phyloP scores from a whole-genome alignment of 2,797 vertebrate species.

The Coilia nasus region DNA sequence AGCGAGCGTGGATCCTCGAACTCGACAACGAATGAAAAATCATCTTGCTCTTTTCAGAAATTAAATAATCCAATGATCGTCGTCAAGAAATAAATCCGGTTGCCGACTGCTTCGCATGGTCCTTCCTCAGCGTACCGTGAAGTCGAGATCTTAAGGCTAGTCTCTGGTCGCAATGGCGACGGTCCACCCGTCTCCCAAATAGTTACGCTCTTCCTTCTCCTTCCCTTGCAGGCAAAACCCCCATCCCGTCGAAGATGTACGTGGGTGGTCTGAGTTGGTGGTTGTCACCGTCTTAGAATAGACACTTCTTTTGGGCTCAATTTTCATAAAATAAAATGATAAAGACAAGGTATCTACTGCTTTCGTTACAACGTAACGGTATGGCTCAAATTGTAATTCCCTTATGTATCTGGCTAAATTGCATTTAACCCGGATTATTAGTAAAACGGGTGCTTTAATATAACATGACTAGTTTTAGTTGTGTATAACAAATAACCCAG shows the following conservation, averaged over 20 bases:
- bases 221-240: constrained; percentile 17
- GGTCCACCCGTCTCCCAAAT: constrained; percentile 40
- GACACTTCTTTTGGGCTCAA: neutral
- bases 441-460: neutral
- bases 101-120: constrained; percentile 1
- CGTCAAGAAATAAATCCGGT: neutral
- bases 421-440: neutral
- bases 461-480: neutral
- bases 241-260: neutral
- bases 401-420: neutral
- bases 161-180: constrained; percentile 55
- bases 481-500: neutral
- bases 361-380: constrained; percentile 9
- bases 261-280: constrained; percentile 31
- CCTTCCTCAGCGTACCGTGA: neutral
- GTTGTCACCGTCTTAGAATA: neutral
- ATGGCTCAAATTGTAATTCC: neutral
- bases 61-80: constrained; percentile 18
- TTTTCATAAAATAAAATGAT: neutral
- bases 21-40: neutral
- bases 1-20: neutral
- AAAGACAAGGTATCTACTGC: neutral
- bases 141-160: constrained; percentile 30
- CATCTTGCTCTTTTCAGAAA: neutral
- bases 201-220: constrained; percentile 45